A percentile compares a stretch with the other conserved stretches of the same genome.
These are phyloP conservation scores for Halocynthia roretzi DNA, from an alignment of 23 tunicate genomes.

Conservation along the genomic window DNA sequence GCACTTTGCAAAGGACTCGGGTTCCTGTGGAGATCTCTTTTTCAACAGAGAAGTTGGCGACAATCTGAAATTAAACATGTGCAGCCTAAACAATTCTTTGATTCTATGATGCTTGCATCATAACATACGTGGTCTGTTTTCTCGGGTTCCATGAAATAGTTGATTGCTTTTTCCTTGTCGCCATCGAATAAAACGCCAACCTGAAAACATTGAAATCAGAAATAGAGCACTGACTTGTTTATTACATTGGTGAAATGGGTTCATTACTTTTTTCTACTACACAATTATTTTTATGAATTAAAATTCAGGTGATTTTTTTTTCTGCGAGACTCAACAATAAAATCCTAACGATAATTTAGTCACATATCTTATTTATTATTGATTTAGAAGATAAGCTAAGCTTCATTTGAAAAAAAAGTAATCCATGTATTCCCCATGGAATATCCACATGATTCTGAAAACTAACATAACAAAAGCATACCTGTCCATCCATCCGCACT, in stretches of 20 bases:
- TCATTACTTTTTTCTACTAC: no score
- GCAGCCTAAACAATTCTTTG: neutral
- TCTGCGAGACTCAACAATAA: no score
- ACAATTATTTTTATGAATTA: no score
- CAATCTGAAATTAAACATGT: constrained; percentile 23
- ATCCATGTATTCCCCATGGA: no score
- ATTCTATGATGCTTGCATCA: neutral
- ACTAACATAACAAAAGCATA: neutral
- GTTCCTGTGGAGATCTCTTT: constrained; percentile 45
- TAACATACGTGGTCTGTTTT: constrained; percentile 76
- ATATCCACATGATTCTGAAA: no score
- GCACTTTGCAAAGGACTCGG: constrained; percentile 50
- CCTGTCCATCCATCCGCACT: constrained; percentile 90
- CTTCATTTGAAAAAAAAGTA: no score
- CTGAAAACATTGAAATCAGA: constrained; percentile 13
- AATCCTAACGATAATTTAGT: no score
- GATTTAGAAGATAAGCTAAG: no score
- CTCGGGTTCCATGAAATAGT: constrained; percentile 88
- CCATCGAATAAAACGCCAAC: constrained; percentile 85
- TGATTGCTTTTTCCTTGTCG: constrained; percentile 84
- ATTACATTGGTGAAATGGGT: no score
- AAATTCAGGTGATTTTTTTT: no score
- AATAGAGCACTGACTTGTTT: no score
- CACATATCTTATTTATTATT: no score
- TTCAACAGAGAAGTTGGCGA: constrained; percentile 47